Base-by-base conservation (phyloP, 2,797 vertebrate genomes). In the Neosilurus mollespiculum region DNA sequence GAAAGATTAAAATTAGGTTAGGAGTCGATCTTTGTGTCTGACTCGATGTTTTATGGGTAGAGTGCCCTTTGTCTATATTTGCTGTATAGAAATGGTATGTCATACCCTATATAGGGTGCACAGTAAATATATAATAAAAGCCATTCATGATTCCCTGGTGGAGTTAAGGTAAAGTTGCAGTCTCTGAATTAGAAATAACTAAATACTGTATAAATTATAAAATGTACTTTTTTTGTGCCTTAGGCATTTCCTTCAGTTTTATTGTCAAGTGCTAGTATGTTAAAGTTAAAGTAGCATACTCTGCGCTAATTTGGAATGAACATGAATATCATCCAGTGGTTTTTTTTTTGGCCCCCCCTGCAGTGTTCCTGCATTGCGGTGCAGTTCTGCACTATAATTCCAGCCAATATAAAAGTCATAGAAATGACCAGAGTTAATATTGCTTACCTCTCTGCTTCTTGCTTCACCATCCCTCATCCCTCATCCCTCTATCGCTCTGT, bases 401-500 rank as follows among this genome's bases (percentile, higher is more conserved):
- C 37, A 69, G n/a, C 34, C 76, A 10, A 71, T 78, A 37, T 72
- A 30, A 58, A 73, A 71, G 5, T 76, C 54, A 59, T 37, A 22
- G 30, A 83, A 34, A 83, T 78, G 34, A 54, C 26, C 66, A 43
- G 43, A n/a, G 75, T 51, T 70, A 10, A 71, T 51, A 69, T 43
- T 53, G 53, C 54, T 78, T 24, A 59, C 53, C 56, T 73, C 83
- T 9, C 69, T 69, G 26, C 65, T n/a, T 43, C 56, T 20, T 61
- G 30, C 61, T 43, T 30, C 73, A n/a, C 56, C 72, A 30, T 58
- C 72, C 26, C 30, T 30, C 30, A 6, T 18, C 16, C 18, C 16
- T 56, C 56, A 18, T 81, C 66, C 81, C 78, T 81, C 83, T 56
- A 51, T 83, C 73, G 5, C 56, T 22, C 58, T 24, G 3, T 77